These are phyloP conservation scores for Steatornis caripensis DNA, from an alignment of 2,113 vertebrate genomes.

Conservation along the genomic window DNA sequence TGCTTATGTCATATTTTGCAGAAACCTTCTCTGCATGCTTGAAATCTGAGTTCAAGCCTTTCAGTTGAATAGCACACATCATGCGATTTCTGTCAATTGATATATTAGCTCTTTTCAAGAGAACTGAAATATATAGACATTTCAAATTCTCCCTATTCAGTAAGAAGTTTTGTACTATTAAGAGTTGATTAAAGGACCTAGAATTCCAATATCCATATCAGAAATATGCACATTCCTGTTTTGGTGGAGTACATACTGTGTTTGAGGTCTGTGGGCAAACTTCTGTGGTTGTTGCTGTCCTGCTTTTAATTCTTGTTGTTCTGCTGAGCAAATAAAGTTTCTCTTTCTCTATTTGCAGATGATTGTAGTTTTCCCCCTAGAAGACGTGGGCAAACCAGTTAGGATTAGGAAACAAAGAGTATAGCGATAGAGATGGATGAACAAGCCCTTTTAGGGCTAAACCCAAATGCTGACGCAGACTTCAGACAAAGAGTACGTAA, in stretches of 20 bases:
- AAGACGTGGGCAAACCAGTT: conserved; percentile 73
- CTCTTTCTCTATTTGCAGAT: conserved; percentile 77
- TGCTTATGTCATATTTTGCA: neutral
- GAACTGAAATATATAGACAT: neutral
- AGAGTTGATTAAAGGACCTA: neutral
- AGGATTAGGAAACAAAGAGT: conserved; percentile 77
- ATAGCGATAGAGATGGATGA: conserved; percentile 91
- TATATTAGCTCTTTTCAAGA: neutral
- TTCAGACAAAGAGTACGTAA: conserved; percentile 90
- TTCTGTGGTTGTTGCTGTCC: neutral
- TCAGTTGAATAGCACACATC: neutral
- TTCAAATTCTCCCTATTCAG: neutral
- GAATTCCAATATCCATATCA: neutral
- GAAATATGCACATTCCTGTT: neutral
- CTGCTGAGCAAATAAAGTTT: conserved; percentile 25
- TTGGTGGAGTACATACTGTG: neutral
- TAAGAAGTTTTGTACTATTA: neutral
- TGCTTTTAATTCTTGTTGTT: conserved; percentile 1
- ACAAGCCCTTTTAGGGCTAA: conserved; percentile 95
- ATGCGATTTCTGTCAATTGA: neutral
- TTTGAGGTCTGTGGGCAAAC: neutral
- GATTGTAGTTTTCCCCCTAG: conserved; percentile 64
- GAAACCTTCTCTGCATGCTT: neutral
- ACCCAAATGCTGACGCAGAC: conserved; percentile 93
- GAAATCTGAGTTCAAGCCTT: neutral